Evolutionary conservation across 2,888 invertebrate genomes (phyloP).

Genomic region (Caenorhabditis plicata): DNA sequence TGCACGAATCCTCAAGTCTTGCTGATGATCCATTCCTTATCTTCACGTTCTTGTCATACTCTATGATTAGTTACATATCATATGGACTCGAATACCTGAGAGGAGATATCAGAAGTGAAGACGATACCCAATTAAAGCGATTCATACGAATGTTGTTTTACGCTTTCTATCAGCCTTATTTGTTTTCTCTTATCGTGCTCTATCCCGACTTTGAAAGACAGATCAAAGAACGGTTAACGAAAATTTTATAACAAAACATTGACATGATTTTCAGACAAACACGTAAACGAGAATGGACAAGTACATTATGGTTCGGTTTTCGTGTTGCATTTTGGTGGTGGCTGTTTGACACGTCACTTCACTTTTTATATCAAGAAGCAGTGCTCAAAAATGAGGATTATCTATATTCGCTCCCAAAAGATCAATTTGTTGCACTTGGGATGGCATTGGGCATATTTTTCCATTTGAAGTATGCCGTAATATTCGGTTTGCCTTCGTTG

Average conservation of each 20-base stretch:
- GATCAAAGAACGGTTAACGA: conserved; percentile 37
- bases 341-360: conserved; percentile 63
- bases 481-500: conserved; percentile 67
- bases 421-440: conserved; percentile 61
- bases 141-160: conserved; percentile 66
- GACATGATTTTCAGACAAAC: conserved; percentile 13
- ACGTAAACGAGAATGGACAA: conserved; percentile 38
- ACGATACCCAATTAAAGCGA: conserved; percentile 33
- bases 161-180: conserved; percentile 67
- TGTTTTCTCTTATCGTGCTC: conserved; percentile 67
- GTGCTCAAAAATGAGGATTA: conserved; percentile 54
- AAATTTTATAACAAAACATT: background rate
- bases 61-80: conserved; percentile 66
- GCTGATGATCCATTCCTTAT: conserved; percentile 59
- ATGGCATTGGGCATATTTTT: conserved; percentile 68
- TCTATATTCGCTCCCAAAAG: conserved; percentile 50
- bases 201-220: conserved; percentile 64
- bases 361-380: conserved; percentile 67
- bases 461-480: conserved; percentile 68
- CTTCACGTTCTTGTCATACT: conserved; percentile 66
- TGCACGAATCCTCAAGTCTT: conserved; percentile 52
- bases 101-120: conserved; percentile 32
- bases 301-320: conserved; percentile 37
- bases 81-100: conserved; percentile 59
- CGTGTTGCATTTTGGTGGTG: conserved; percentile 67